Base-by-base conservation (phyloP, 2,888 invertebrate genomes). In the Ophonus ardosiacus region DNA sequence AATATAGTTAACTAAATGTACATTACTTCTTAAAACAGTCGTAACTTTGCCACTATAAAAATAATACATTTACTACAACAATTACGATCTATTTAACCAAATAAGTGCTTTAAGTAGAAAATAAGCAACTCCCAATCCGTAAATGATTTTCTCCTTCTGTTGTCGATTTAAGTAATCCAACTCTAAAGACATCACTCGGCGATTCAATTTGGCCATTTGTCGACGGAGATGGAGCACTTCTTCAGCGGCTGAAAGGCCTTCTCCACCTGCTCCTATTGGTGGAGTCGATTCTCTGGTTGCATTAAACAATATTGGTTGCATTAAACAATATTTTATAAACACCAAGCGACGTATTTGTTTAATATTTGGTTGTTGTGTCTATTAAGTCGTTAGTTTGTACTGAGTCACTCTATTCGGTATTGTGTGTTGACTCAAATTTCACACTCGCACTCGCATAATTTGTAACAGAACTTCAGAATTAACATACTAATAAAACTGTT, bases 111-210 rank as follows among this genome's bases (percentile, higher is more conserved):
- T 98, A 88, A 97, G 93, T 87, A 97, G 92, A 90, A 98, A 94
- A 91, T 98, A 98, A 40, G 97, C 96, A 88, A 98, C 93, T 38
- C 97, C 96, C 88, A 97, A 92, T 85, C 96, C 96, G 90, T 96
- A 97, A 71, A 97, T 93, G 88, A 97, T 94, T 90, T 97, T 96
- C 89, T 98, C 98, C 87, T 96, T 95, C 90, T 98, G 97, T 88
- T 96, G 94, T 85, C 97, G 93, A 89, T 96, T 96, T 88, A 96
- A 92, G 90, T 96, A 95, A 88, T 98, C 97, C 86, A 97, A 93
- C 92, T 98, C 98, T 86, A 98, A 94, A 6, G 96, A 94, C 92
- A 97, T 95, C 7, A 98, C 95, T 18, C 98, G 94, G 74, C 97
- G 94, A 90, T 97, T 97, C 86, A 98, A 90, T 90, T 97, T 97